Conservation (phyloP, 2,888 invertebrate genomes). For the Papilio demoleus region DNA sequence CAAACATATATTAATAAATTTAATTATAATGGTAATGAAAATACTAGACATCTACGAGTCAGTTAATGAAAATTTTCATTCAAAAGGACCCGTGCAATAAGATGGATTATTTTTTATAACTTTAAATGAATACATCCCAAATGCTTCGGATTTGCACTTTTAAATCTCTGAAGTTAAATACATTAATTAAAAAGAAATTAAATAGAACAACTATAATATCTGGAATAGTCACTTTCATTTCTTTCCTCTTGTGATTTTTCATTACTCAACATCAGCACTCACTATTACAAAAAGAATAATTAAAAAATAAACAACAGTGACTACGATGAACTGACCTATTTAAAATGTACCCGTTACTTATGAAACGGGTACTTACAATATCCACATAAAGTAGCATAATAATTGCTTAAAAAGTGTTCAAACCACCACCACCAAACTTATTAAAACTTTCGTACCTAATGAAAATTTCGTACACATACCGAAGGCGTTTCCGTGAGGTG, state of each 20-base stretch:
- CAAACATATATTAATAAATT: too few relatives aligned
- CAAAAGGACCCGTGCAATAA: too few relatives aligned
- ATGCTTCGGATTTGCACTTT: not conserved
- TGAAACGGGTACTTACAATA: too few relatives aligned
- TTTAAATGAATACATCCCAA: not conserved
- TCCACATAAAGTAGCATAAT: too few relatives aligned
- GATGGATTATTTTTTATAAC: not conserved
- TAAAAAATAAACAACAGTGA: slow-evolving; percentile 8
- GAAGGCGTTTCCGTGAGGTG: too few relatives aligned
- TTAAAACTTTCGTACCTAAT: too few relatives aligned
- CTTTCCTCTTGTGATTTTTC: not conserved
- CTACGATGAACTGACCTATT: slow-evolving; percentile 7
- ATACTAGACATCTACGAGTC: slow-evolving; percentile 34
- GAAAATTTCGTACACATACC: too few relatives aligned
- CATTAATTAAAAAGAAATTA: not conserved
- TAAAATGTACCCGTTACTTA: not conserved
- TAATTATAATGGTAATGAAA: slow-evolving; percentile 46
- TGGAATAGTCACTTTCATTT: not conserved
- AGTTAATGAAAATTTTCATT: not conserved
- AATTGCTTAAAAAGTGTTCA: too few relatives aligned
- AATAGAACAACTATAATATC: not conserved
- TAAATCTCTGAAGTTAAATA: not conserved
- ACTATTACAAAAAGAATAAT: not conserved
- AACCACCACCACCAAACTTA: too few relatives aligned
- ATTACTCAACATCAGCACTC: not conserved